Evolutionary conservation across 2,888 invertebrate genomes (phyloP), one percentile per base, ranked within the genome.

Genomic region (Gibbula magus): DNA sequence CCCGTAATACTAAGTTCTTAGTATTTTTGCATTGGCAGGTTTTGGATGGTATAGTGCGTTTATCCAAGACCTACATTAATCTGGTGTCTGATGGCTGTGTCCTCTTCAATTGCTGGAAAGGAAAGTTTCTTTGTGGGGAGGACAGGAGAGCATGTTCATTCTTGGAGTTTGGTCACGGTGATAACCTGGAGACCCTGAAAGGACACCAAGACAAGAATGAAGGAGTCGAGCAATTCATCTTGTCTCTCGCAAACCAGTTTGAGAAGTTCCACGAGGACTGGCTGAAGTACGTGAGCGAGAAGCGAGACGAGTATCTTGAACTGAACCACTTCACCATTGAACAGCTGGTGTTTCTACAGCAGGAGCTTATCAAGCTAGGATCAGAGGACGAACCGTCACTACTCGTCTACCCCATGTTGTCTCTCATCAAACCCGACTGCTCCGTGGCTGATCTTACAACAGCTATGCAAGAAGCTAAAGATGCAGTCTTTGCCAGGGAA

Each of bases 241-340:
- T 83, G 5, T 45, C 85, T 53, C 70, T 91, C 8, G 87, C 88
- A 53, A 82, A 82, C 8, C 88, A 88, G 75, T 82, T 90, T 79
- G 89, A 90, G 51, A 75, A 77, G 7, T 90, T 88, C 66, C 79
- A 85, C n/a, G 78, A 80, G 3, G 85, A 86, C 32, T 90, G 90
- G 90, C 73, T 85, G 13, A 22, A 85, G 1, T 85, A 88, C 78
- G 86, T 90, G 16, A 85, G 78, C 4, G 54, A 83, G 1, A 85
- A 87, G 61, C 79, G 90, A 25, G 70, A 75, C 10, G 61, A 84
- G 16, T 88, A 83, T 70, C 79, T 81, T 13, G 83, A 85, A n/a
- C 84, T 91, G 75, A 91, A 91, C 79, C 85, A 85, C 81, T 91
- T 84, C 84, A 89, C 89, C 8, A 88, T 89, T 8, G 88, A 88